Base-by-base conservation (phyloP, 1,140 invertebrate genomes). In the Ditylenchus dipsaci region DNA sequence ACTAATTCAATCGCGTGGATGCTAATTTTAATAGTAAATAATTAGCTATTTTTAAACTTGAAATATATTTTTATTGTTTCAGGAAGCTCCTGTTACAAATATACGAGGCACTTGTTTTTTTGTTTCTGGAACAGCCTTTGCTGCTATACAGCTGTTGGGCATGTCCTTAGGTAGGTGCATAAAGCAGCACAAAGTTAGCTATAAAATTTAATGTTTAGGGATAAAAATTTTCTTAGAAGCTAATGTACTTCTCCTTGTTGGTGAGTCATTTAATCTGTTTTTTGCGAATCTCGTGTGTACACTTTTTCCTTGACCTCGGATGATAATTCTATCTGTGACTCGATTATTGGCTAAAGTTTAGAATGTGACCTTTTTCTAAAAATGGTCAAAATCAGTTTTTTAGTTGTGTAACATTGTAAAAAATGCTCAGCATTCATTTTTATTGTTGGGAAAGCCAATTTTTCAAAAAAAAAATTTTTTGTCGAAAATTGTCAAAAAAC, bases 41-140 rank as follows among this genome's bases (percentile, higher is more conserved):
- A 21, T 42, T 21, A 45, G 29, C 19, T 30, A 23, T 11, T 58
- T 67, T n/a, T 23, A 57, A 27, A 64, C n/a, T 65, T 17, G 19
- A 58, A 45, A 9, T 56, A 43, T 45, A 57, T 13, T 78, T 68
- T 29, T 76, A 5, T 64, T 65, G 42, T 45, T 76, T 26, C 67
- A 77, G 67, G 76, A 77, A 63, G 69, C 59, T 21, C 67, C 76
- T 0, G 59, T 72, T 1, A 76, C 76, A 13, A 58, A 76, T 21
- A 53, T 73, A n/a, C 45, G 76, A 33, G 76, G 76, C 13, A 19
- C 71, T 13, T 42, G 47, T 8, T 58, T 33, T 21, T 79, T 79
- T 58, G 33, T 77, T 26, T 63, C 49, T 43, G 76, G 78, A 15
- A 30, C 63, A 17, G 43, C 68, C 7, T 77, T 71, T 59, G 64